Conservation (phyloP, 30 jellyfish, hydroid and myxozoan species). For the Cassiopea andromeda region DNA sequence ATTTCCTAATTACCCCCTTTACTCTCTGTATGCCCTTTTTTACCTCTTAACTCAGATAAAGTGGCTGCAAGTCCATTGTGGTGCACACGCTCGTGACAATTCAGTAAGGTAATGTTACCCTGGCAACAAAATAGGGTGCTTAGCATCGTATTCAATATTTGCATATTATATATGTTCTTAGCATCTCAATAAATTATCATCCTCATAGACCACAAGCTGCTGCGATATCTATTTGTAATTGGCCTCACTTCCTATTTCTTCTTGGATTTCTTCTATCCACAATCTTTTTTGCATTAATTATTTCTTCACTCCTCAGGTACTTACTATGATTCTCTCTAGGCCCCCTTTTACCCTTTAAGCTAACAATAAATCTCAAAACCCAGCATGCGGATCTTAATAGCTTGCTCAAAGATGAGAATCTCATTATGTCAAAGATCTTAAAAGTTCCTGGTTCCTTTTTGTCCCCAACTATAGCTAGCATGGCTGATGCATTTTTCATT, state of each 20-base stretch:
- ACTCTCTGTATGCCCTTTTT: conserved; percentile 25
- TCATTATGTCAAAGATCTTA: not conserved
- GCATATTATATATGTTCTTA: too few relatives aligned
- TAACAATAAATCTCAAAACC: not conserved
- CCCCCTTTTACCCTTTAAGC: not conserved
- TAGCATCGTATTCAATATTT: too few relatives aligned
- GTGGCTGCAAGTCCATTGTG: conserved; percentile 21
- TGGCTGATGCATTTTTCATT: not conserved
- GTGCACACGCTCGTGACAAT: conserved; percentile 30
- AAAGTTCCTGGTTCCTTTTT: not conserved
- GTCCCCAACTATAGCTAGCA: not conserved
- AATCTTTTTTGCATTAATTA: too few relatives aligned
- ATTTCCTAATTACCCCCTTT: not conserved
- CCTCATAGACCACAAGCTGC: too few relatives aligned
- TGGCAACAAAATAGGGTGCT: too few relatives aligned
- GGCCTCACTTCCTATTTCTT: not conserved
- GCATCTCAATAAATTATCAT: too few relatives aligned
- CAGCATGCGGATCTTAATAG: not conserved
- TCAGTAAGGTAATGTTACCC: not conserved
- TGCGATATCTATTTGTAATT: too few relatives aligned
- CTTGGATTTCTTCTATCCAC: conserved; percentile 12
- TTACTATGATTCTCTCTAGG: not conserved
- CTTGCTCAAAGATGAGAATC: not conserved
- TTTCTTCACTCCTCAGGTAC: not conserved
- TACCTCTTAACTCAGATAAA: not conserved